Percentiles rank a stretch among this genome's conserved stretches.
Evolutionary conservation across 1,140 invertebrate species (phyloP).

Genomic region (Coenobita brevimanus): DNA sequence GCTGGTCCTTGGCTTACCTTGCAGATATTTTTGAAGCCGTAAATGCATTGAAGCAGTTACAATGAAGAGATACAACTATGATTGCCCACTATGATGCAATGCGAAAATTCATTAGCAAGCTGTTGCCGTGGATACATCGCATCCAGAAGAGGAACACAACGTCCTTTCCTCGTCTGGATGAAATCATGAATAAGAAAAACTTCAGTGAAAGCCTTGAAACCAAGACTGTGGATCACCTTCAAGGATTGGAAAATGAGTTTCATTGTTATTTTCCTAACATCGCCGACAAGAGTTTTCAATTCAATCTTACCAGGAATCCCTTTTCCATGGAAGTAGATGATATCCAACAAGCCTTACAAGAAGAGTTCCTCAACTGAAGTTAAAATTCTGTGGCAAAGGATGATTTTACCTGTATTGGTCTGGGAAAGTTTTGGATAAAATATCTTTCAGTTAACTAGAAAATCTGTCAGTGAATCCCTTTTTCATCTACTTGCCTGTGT

Average conservation of each 20-base stretch:
- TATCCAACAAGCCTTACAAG: not conserved
- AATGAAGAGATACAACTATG: too few species aligned
- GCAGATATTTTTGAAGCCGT: too few species aligned
- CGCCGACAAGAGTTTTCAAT: conserved; percentile 12
- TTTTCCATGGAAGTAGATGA: conserved; percentile 20
- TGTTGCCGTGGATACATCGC: too few species aligned
- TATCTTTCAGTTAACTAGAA: not conserved
- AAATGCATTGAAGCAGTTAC: too few species aligned
- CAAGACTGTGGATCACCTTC: not conserved
- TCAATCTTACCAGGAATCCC: conserved; percentile 16
- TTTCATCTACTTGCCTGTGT: too few species aligned
- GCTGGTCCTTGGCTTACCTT: too few species aligned
- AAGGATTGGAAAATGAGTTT: conserved; percentile 16
- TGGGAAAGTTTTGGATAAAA: not conserved
- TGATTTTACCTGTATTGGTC: too few species aligned
- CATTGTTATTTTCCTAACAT: conserved; percentile 28
- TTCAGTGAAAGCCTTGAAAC: not conserved
- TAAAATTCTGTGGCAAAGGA: conserved; percentile 24
- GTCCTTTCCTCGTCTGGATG: too few species aligned
- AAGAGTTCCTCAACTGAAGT: not conserved
- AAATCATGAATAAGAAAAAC: not conserved
- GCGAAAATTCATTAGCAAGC: too few species aligned
- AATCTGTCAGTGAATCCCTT: too few species aligned
- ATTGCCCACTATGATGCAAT: too few species aligned
- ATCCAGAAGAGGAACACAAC: too few species aligned